Conservation (phyloP, 2,888 invertebrate species). For the Euzetes globulus region DNA sequence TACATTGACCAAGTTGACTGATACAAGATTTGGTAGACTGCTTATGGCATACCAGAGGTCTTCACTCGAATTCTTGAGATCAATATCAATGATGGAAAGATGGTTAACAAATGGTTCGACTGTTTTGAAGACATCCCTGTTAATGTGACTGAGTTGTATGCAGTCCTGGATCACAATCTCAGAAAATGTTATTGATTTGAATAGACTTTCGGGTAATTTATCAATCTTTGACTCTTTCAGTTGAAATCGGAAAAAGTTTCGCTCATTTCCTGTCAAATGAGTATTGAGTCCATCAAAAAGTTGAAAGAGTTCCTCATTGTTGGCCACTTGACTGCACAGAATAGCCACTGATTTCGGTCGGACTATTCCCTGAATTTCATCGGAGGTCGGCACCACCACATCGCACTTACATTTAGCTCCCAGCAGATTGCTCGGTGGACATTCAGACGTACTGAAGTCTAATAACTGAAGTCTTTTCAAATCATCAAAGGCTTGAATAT, state of each 20-base stretch:
- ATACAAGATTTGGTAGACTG: background rate
- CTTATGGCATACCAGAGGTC: background rate
- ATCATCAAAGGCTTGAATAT: background rate
- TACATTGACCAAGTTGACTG: background rate
- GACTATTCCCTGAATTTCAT: background rate
- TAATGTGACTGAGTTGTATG: background rate
- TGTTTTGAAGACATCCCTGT: background rate
- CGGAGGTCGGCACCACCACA: background rate
- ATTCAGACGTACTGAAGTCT: background rate
- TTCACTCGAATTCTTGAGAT: background rate
- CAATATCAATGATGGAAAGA: background rate
- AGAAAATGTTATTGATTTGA: conserved; percentile 3
- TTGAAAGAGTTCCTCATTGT: background rate
- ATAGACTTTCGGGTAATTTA: background rate
- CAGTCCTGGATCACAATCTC: background rate
- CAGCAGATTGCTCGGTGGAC: background rate
- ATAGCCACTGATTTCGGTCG: background rate
- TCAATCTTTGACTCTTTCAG: background rate
- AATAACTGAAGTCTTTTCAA: background rate
- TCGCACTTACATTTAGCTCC: background rate
- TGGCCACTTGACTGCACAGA: background rate
- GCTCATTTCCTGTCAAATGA: background rate
- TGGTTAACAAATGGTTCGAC: background rate
- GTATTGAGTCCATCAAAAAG: background rate
- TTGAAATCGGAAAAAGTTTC: background rate